Conservation (phyloP, 2,797 vertebrate species). For the Ctenopoma kingsleyae region DNA sequence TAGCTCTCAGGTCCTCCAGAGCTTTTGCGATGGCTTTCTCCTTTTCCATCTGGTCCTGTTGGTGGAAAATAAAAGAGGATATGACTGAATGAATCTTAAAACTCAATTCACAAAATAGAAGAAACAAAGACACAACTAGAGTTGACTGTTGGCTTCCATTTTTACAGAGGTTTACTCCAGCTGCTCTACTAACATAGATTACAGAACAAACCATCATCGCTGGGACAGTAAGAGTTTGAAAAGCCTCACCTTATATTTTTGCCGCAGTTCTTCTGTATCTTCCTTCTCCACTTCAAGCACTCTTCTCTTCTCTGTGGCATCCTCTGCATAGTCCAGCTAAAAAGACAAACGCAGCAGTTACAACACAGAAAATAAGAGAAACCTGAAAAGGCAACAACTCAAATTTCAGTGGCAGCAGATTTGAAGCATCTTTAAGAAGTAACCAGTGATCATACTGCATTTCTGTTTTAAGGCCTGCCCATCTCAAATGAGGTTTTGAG, state of each 20-base stretch:
- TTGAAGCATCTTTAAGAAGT: not conserved
- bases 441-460: not conserved
- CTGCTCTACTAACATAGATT: not conserved
- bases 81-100: constrained; percentile 1
- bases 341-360: constrained; percentile 34
- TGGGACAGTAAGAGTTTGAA: not conserved
- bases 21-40: constrained; percentile 99
- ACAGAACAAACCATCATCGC: not conserved
- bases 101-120: not conserved
- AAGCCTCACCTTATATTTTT: constrained; percentile 94
- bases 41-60: constrained; percentile 96
- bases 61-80: not conserved
- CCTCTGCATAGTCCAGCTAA: constrained; percentile 97
- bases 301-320: constrained; percentile 96
- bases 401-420: not conserved
- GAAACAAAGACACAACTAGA: not conserved
- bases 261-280: constrained; percentile 96
- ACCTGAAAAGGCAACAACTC: not conserved
- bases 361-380: constrained; percentile 13
- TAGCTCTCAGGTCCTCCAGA: constrained; percentile 96
- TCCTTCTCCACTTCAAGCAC: constrained; percentile 98
- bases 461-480: not conserved
- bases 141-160: not conserved
- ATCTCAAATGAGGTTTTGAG: not conserved
- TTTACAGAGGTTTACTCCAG: constrained; percentile 3